A percentile compares a stretch with the other conserved stretches of the same genome.
Evolutionary conservation across 2,113 vertebrate genomes (phyloP).

Genomic region (Atlantisia rogersi): DNA sequence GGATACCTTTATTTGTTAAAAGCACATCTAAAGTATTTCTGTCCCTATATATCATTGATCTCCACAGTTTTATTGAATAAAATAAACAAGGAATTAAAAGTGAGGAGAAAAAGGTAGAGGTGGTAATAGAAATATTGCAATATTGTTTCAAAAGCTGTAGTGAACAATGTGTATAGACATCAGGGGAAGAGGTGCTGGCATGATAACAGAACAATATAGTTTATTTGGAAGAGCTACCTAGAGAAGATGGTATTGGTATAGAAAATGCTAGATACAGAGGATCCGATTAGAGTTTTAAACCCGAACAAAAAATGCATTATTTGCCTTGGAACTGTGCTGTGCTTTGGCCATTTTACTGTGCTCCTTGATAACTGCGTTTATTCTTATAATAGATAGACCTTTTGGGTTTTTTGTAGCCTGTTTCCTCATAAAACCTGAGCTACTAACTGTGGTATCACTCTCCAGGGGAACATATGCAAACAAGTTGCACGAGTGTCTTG

Average conservation of each 20-base stretch:
- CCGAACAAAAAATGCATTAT: neutral
- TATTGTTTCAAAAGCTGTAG: neutral
- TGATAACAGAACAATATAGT: neutral
- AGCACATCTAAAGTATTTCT: neutral
- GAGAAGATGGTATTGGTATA: neutral
- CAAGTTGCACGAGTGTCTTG: neutral
- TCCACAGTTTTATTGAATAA: neutral
- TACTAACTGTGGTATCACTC: neutral
- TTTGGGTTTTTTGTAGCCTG: neutral
- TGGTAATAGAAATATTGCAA: neutral
- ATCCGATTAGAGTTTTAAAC: neutral
- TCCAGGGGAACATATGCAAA: slow-evolving; percentile 10
- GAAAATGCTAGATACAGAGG: neutral
- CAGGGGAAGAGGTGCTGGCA: neutral
- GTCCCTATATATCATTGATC: neutral
- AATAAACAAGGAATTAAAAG: neutral
- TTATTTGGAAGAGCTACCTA: neutral
- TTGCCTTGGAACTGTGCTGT: neutral
- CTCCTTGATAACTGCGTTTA: neutral
- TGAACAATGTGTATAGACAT: neutral
- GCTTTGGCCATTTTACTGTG: neutral
- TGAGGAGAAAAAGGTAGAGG: neutral
- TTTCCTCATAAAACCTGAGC: neutral
- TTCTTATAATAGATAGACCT: neutral
- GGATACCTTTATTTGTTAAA: neutral